Evolutionary conservation across 2,888 invertebrate genomes (phyloP), one percentile per base, ranked within the genome.

Genomic region (Sesia apiformis): DNA sequence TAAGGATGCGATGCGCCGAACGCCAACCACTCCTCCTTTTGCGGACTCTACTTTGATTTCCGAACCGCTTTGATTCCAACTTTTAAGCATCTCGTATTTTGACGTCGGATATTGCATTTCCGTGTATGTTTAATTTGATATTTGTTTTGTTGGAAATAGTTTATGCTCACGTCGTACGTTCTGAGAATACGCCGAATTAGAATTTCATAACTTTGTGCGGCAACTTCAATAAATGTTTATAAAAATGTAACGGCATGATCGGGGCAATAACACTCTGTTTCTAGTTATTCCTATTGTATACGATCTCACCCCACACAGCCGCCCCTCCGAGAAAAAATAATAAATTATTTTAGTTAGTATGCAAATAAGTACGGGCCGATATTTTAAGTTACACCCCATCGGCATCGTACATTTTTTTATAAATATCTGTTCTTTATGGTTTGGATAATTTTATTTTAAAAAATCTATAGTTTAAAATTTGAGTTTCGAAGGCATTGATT

Each of bases 271-370:
- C 84, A 84, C 85, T 85, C 82, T 73, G 76, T 74, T 81, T 80
- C 82, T 85, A 84, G 84, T 85, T 82, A 79, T 80, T 78, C 74
- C 78, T 74, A 84, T 85, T 87, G 85, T 79, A 65, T 72, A 74
- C 73, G 72, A 67, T 72, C 75, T 71, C 83, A 82, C 86, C 88
- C 87, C 76, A 84, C 74, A 70, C 67, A 65, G 66, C 72, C 79
- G 74, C 78, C 87, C 88, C 87, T 87, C 80, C 73, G 79, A 78
- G 78, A 82, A 88, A 89, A 87, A 87, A 88, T 88, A 88, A 89
- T 88, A 89, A 88, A 88, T 88, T 88, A 89, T 88, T 89, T 89
- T 89, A 89, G 88, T 89, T 88, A 89, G 87, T 88, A 89, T 89
- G 89, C 89, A 89, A 89, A 89, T 89, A 85, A 84, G 86, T 70